Evolutionary conservation across 2,888 invertebrate genomes (phyloP).

Genomic region (Perizoma affinitatum): DNA sequence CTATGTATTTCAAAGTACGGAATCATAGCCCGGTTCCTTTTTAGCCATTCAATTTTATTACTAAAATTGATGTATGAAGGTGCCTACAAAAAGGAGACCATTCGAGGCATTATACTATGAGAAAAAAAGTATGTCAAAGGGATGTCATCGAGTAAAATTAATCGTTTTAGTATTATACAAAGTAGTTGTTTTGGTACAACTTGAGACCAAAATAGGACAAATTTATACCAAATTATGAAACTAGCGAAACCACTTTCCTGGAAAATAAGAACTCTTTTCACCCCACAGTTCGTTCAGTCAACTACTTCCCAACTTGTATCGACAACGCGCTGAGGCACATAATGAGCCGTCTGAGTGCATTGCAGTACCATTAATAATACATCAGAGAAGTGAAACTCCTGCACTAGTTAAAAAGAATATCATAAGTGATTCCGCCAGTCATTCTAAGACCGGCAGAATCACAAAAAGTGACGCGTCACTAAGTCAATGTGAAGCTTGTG

Average conservation of each 20-base stretch:
- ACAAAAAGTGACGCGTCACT: too few relatives aligned
- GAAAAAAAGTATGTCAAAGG: too few relatives aligned
- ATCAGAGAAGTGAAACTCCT: conserved; percentile 5
- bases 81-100: too few relatives aligned
- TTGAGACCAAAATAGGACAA: background rate
- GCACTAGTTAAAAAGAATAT: too few relatives aligned
- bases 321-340: conserved; percentile 29
- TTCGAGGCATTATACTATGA: too few relatives aligned
- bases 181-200: background rate
- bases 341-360: conserved; percentile 34
- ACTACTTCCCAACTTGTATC: conserved; percentile 24
- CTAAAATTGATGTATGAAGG: too few relatives aligned
- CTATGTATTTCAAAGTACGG: too few relatives aligned
- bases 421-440: background rate
- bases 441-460: background rate
- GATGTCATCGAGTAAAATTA: too few relatives aligned
- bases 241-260: conserved; percentile 8
- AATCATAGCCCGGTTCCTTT: too few relatives aligned
- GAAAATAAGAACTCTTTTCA: conserved; percentile 9
- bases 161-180: too few relatives aligned
- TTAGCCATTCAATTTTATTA: too few relatives aligned
- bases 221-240: conserved; percentile 1
- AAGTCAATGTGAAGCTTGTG: too few relatives aligned
- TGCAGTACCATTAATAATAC: background rate
- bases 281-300: conserved; percentile 9